These are phyloP conservation scores for Diorhabda carinulata DNA, from an alignment of 1,140 invertebrate species.

Conservation along the genomic window DNA sequence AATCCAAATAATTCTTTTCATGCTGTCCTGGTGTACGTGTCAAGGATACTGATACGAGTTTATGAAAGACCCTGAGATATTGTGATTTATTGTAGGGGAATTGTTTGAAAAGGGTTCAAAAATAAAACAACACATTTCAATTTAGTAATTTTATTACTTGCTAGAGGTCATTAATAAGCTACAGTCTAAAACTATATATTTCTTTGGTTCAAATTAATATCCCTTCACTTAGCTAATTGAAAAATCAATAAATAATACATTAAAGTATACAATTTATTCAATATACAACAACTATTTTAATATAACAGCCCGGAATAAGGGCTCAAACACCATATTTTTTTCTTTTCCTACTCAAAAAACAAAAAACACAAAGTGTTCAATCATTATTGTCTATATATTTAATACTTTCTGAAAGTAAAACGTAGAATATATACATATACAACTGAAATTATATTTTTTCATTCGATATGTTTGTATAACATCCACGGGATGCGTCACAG, in stretches of 20 bases:
- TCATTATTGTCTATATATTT: constrained; percentile 43
- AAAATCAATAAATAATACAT: constrained; percentile 31
- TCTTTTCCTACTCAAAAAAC: constrained; percentile 7
- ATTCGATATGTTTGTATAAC: constrained; percentile 38
- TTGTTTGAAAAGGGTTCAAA: background rate
- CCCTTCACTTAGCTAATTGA: constrained; percentile 21
- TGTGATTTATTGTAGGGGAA: no score
- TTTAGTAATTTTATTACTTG: constrained; percentile 35
- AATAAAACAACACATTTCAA: constrained; percentile 13
- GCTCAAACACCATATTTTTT: constrained; percentile 33
- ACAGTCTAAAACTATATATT: constrained; percentile 40
- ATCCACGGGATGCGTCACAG: constrained; percentile 34
- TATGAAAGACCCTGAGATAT: no score
- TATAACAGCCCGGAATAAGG: constrained; percentile 22
- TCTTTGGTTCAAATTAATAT: constrained; percentile 32
- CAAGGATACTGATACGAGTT: no score
- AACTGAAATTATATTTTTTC: constrained; percentile 28
- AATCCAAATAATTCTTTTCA: no score
- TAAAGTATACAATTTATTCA: constrained; percentile 26
- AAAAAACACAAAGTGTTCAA: constrained; percentile 21
- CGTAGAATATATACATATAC: constrained; percentile 19
- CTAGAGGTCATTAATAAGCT: constrained; percentile 35
- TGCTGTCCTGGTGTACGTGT: no score
- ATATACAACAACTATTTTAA: constrained; percentile 33
- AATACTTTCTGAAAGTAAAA: constrained; percentile 34